Evolutionary conservation across 2,797 vertebrate species (phyloP).

Genomic region (Ambastaia sidthimunki): DNA sequence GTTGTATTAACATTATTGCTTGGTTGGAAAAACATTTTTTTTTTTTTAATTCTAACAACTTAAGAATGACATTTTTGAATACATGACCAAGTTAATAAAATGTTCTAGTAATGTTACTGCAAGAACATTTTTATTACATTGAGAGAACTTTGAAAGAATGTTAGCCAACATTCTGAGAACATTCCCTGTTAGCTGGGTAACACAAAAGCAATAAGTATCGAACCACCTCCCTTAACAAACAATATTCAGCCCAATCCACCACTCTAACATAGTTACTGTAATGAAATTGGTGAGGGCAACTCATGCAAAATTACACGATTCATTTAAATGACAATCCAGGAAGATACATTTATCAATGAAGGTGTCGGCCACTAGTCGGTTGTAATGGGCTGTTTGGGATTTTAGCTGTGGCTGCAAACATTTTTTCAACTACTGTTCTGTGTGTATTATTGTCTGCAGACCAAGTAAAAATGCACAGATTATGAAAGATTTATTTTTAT

Average conservation of each 20-base stretch:
- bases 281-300: neutral
- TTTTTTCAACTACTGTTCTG: neutral
- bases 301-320: neutral
- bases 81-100: too few species aligned
- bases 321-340: slow-evolving; percentile 2
- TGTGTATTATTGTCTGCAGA: neutral
- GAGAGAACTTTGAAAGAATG: too few species aligned
- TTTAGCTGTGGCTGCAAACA: neutral
- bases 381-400: neutral
- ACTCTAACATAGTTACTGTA: slow-evolving; percentile 20
- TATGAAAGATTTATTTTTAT: neutral
- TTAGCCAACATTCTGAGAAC: too few species aligned
- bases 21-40: too few species aligned
- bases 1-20: too few species aligned
- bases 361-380: neutral
- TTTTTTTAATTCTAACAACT: too few species aligned
- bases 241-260: slow-evolving; percentile 67
- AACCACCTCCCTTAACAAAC: slow-evolving; percentile 73
- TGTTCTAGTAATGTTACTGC: too few species aligned
- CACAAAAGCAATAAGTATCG: slow-evolving; percentile 68
- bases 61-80: too few species aligned
- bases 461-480: neutral
- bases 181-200: too few species aligned
- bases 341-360: slow-evolving; percentile 14
- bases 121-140: too few species aligned